phyloP scores from a whole-genome alignment of 2,888 invertebrate genomes.

The Melanophora roralis region DNA sequence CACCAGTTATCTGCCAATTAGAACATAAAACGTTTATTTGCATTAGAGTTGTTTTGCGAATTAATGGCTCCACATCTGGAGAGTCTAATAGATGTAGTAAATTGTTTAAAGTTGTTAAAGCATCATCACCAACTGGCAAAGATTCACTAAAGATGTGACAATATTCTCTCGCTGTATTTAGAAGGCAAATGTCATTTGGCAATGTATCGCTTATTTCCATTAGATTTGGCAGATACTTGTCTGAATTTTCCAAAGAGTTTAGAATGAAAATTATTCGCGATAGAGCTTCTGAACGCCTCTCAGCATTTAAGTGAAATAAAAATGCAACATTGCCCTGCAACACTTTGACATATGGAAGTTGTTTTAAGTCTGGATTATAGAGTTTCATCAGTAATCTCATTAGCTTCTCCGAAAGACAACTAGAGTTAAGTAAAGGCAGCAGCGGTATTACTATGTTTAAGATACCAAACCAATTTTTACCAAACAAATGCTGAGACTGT shows the following conservation, averaged over 20 bases:
- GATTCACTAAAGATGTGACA: constrained; percentile 66
- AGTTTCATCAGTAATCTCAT: constrained; percentile 66
- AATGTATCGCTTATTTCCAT: constrained; percentile 67
- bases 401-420: constrained; percentile 63
- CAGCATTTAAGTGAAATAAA: constrained; percentile 68
- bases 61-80: constrained; percentile 69
- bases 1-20: constrained; percentile 66
- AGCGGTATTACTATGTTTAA: constrained; percentile 67
- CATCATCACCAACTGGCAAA: constrained; percentile 24
- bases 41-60: constrained; percentile 72
- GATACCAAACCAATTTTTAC: constrained; percentile 65
- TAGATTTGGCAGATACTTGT: constrained; percentile 66
- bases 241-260: constrained; percentile 62
- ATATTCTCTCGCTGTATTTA: constrained; percentile 66
- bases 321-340: constrained; percentile 72
- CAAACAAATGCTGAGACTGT: constrained; percentile 68
- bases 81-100: constrained; percentile 70
- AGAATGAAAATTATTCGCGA: constrained; percentile 69
- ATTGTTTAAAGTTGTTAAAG: constrained; percentile 63
- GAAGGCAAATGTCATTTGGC: constrained; percentile 69
- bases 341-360: constrained; percentile 64
- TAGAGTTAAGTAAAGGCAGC: constrained; percentile 70
- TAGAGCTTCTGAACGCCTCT: constrained; percentile 69
- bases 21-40: constrained; percentile 73
- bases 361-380: constrained; percentile 69